Conservation (phyloP, 64 coral and sea anemone genomes). For the Trachythela sp. region DNA sequence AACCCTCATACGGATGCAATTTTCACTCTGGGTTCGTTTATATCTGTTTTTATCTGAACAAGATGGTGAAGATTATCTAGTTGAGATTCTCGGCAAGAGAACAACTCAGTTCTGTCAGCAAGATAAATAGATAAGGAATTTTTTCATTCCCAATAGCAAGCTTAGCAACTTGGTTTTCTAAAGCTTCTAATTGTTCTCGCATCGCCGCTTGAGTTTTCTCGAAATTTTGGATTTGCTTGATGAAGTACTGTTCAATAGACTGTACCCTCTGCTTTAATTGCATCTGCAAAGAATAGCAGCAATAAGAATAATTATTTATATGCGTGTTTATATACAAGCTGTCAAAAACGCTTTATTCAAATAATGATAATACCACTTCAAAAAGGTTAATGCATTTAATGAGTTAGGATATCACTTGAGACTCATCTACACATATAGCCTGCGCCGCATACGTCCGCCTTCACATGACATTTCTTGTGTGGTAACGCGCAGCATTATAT, state of each 20-base stretch:
- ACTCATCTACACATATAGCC: no score
- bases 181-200: neutral
- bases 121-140: slow-evolving; percentile 8
- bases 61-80: neutral
- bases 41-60: neutral
- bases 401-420: no score
- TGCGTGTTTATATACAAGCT: no score
- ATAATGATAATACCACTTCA: no score
- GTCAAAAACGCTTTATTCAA: no score
- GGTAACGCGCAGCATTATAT: no score
- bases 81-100: slow-evolving; percentile 40
- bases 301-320: no score
- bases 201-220: neutral
- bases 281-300: no score
- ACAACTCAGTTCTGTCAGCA: slow-evolving; percentile 33
- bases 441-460: no score
- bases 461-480: no score
- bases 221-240: neutral
- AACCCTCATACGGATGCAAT: slow-evolving; percentile 47
- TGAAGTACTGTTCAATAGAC: neutral
- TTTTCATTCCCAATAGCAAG: neutral
- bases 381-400: no score
- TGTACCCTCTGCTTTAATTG: neutral
- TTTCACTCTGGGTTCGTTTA: neutral
- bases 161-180: neutral